Base-by-base conservation (phyloP, 2,113 vertebrate genomes). In the Strigops habroptila region DNA sequence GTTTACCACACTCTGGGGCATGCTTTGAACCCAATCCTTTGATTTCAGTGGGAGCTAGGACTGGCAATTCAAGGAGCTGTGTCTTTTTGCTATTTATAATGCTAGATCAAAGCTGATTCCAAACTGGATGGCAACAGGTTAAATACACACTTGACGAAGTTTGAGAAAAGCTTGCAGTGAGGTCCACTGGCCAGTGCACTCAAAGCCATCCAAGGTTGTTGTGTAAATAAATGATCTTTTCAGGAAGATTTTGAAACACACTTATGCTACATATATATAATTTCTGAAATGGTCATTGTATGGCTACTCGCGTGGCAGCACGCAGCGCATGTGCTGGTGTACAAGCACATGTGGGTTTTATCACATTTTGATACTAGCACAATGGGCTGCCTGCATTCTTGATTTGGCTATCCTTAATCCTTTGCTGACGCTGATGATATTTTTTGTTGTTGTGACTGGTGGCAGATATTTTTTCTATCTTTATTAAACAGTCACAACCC, bases 11-110 rank as follows among this genome's bases (percentile, higher is more conserved):
- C 91, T 95, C 86, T 79, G 57, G 80, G 67, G 74, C 83, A 52
- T 84, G 83, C 93, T 96, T 94, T 94, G 92, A 96, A 96, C 95
- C 91, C 18, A 63, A 62, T 90, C 82, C 92, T 93, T 91, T 96
- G 92, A 95, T 95, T 97, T 94, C 59, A 79, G 62, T 86, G n/a
- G 44, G 44, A 93, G 62, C 44, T 84, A 60, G 57, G 84, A 52
- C 53, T 60, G 49, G 75, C 83, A 92, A 81, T 88, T 90, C 77
- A 62, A 93, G 83, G 41, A 89, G 57, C 69, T 95, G 77, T 93
- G 48, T n/a, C 37, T 91, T 93, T 94, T 85, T 87, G 37, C 86
- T 87, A 14, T 91, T 91, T 85, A 62, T 62, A 93, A 59, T 69
- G 33, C 70, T 65, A 84, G 91, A 69, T 75, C 69, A 94, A 95